These are phyloP conservation scores for Plumapathes pennacea DNA, from an alignment of 92 coral and sea anemone genomes.

Conservation along the genomic window DNA sequence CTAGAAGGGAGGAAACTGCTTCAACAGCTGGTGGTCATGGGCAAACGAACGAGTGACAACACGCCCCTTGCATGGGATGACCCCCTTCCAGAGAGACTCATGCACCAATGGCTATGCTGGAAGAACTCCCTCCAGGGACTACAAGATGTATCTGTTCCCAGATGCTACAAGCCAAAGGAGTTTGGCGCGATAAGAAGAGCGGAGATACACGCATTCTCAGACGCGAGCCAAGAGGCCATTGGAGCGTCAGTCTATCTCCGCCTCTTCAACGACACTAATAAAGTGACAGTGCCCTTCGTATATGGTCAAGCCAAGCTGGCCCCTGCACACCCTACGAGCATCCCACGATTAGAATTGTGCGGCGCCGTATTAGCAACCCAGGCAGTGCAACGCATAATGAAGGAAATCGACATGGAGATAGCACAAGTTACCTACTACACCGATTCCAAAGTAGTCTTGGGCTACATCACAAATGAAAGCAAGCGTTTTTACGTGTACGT, in stretches of 20 bases:
- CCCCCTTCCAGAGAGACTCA: constrained; percentile 6
- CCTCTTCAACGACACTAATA: constrained; percentile 9
- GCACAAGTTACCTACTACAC: constrained; percentile 29
- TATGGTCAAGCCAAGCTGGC: constrained; percentile 46
- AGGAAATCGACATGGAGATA: constrained; percentile 10
- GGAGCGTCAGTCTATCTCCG: constrained; percentile 25
- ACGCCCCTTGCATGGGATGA: constrained; percentile 20
- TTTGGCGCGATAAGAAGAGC: constrained; percentile 8
- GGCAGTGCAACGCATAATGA: constrained; percentile 3
- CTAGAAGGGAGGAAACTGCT: constrained; percentile 12
- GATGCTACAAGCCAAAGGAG: constrained; percentile 22
- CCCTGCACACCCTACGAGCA: constrained; percentile 33
- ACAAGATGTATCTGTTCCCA: background rate
- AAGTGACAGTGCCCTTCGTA: constrained; percentile 9
- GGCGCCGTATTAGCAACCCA: background rate
- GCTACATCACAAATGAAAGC: constrained; percentile 51
- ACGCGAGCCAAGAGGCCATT: constrained; percentile 5
- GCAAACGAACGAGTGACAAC: constrained; percentile 13
- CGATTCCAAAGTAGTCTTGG: constrained; percentile 53
- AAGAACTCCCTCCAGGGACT: constrained; percentile 1
- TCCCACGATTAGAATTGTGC: constrained; percentile 33
- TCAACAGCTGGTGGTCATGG: constrained; percentile 12
- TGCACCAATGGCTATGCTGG: constrained; percentile 6
- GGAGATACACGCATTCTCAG: constrained; percentile 6
- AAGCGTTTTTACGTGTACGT: constrained; percentile 56